Evolutionary conservation across 1,140 invertebrate genomes (phyloP), one percentile per base, ranked within the genome.

Genomic region (Gerris buenoi): DNA sequence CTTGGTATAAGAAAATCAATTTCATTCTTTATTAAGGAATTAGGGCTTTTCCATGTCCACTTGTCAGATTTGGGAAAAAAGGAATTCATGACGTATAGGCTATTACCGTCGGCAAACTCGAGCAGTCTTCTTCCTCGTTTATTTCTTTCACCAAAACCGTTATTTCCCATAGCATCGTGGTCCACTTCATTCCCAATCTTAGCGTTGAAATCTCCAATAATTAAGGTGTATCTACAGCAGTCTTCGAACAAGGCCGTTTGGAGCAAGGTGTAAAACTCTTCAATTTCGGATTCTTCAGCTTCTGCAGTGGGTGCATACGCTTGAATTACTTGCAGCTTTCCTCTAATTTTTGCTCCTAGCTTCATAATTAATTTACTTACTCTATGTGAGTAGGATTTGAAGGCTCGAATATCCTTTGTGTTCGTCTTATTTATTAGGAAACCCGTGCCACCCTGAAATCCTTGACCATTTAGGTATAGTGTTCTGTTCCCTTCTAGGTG

Each of bases 101-200:
- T 67, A n/a, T 75, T 62, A 63, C 75, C 71, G 71, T 73, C 67
- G 56, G 72, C 76, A 66, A 76, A 76, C 59, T 76, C 58, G 33
- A 74, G 63, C 22, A 75, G 62, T 14, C 60, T 64, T 26, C 75
- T 73, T 56, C 72, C 73, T 71, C 72, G 72, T 2, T 73, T 71
- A 65, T 77, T 77, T 46, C 72, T 69, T 33, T 28, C 63, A 25
- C 64, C 74, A 2, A 77, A 63, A 15, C 74, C 74, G 67, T 60
- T 72, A 14, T 65, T 65, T 13, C 71, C 67, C 14, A 67, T 56
- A 10, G 56, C 28, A 27, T 60, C 29, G 22, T 61, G 65, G n/a
- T 29, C 33, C 65, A 64, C 69, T n/a, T 61, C 66, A 46, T 70
- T 56, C 5, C 72, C 69, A 14, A 74, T 28, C 69, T 74, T 75